These are phyloP conservation scores for Dysmachus trigonus DNA, from an alignment of 2,888 invertebrate species.

Conservation along the genomic window DNA sequence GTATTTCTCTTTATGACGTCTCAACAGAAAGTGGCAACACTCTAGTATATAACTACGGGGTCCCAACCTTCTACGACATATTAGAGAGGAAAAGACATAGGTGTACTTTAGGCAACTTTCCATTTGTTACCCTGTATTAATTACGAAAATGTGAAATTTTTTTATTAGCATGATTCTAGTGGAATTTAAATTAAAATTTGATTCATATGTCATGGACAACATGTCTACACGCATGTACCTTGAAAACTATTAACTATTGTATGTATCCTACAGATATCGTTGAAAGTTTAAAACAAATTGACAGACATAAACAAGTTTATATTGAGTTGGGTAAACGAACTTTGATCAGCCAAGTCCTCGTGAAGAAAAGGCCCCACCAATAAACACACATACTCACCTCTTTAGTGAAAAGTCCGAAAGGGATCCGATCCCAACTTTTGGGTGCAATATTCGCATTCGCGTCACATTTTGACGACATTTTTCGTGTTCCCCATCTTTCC, in stretches of 20 bases:
- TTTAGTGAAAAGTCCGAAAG: not conserved
- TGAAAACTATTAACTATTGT: too few relatives aligned
- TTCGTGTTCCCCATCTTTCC: constrained; percentile 1
- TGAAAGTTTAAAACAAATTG: not conserved
- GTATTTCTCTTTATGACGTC: too few relatives aligned
- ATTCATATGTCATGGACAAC: not conserved
- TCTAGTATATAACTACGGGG: too few relatives aligned
- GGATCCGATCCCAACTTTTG: not conserved
- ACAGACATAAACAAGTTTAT: not conserved
- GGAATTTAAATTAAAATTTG: too few relatives aligned
- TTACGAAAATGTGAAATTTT: too few relatives aligned
- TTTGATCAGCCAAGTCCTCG: not conserved
- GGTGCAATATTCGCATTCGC: constrained; percentile 35
- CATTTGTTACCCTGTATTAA: too few relatives aligned
- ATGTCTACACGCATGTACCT: too few relatives aligned
- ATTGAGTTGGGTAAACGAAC: not conserved
- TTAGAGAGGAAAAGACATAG: too few relatives aligned
- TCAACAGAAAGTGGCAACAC: too few relatives aligned
- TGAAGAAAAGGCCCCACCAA: not conserved
- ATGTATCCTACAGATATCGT: not conserved
- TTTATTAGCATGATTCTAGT: too few relatives aligned
- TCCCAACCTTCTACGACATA: too few relatives aligned
- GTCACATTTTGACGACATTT: constrained; percentile 46
- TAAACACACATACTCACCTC: not conserved
- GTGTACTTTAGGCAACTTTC: too few relatives aligned